A percentile compares a stretch with the other conserved stretches of the same genome.
phyloP scores from a whole-genome alignment of 2,113 vertebrate species.

The Ptyas mucosa region DNA sequence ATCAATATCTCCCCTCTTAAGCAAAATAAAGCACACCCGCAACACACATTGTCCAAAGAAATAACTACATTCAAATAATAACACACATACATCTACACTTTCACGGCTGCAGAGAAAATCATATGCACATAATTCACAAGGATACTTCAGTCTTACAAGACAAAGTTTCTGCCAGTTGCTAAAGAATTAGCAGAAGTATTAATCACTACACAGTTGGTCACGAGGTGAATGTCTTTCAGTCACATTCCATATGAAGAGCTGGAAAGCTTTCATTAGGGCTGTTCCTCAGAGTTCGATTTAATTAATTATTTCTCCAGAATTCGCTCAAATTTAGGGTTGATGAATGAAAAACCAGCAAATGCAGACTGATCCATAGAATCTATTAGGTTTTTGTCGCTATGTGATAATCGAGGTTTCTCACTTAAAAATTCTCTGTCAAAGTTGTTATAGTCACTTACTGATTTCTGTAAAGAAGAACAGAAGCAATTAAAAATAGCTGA shows the following conservation, averaged over 20 bases:
- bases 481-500: not conserved
- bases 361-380: slow-evolving; percentile 96
- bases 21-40: slow-evolving; percentile 78
- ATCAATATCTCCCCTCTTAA: slow-evolving; percentile 57
- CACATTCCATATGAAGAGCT: not conserved
- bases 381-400: slow-evolving; percentile 93
- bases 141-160: slow-evolving; percentile 57
- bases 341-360: slow-evolving; percentile 91
- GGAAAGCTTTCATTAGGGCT: not conserved
- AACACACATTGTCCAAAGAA: slow-evolving; percentile 61
- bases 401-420: slow-evolving; percentile 90
- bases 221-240: slow-evolving; percentile 12
- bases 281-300: not conserved
- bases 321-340: slow-evolving; percentile 87
- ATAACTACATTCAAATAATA: slow-evolving; percentile 84
- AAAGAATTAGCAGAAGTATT: slow-evolving; percentile 30
- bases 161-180: slow-evolving; percentile 21
- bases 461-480: slow-evolving; percentile 73
- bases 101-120: slow-evolving; percentile 61
- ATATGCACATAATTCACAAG: slow-evolving; percentile 68
- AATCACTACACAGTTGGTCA: slow-evolving; percentile 18
- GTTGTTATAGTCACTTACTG: slow-evolving; percentile 89
- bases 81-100: slow-evolving; percentile 72
- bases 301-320: slow-evolving; percentile 75
- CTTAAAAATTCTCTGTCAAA: slow-evolving; percentile 96